Conservation (phyloP, 2,888 invertebrate species). For the Caenorhabditis sulstoni region DNA sequence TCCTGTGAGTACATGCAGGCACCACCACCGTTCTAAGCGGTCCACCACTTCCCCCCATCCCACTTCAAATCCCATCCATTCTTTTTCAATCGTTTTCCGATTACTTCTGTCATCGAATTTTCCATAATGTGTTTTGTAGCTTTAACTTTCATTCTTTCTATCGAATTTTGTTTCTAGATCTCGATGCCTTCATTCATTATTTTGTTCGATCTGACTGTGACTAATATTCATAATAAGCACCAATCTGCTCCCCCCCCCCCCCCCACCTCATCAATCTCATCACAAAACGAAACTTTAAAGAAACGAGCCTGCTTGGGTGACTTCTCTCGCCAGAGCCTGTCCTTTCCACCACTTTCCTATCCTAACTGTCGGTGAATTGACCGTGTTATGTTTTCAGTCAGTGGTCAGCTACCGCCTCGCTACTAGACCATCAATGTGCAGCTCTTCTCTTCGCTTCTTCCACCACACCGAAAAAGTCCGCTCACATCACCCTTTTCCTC, state of each 20-base stretch:
- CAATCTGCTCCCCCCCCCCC: background rate
- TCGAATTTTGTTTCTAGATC: conserved; percentile 18
- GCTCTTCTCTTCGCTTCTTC: conserved; percentile 56
- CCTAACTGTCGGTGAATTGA: conserved; percentile 51
- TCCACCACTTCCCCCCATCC: background rate
- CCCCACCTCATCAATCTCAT: conserved; percentile 4
- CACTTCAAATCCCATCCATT: no score
- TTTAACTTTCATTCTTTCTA: conserved; percentile 31
- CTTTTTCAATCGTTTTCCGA: conserved; percentile 2
- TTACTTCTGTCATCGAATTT: conserved; percentile 13
- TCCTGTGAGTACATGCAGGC: conserved; percentile 72
- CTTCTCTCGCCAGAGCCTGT: conserved; percentile 2
- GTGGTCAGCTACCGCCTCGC: conserved; percentile 76
- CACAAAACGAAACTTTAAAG: conserved; percentile 2
- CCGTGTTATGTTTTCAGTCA: conserved; percentile 71
- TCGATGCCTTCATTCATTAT: background rate
- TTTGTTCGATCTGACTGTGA: background rate
- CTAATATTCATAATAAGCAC: background rate
- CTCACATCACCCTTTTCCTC: conserved; percentile 23
- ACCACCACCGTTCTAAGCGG: conserved; percentile 30
- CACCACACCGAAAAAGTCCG: conserved; percentile 41
- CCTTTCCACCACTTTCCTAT: conserved; percentile 24
- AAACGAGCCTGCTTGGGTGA: conserved; percentile 25
- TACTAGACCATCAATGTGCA: conserved; percentile 65
- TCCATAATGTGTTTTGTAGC: conserved; percentile 14